These are phyloP conservation scores for Hydroisotoma schaefferi DNA, from an alignment of 2,888 invertebrate species.

Conservation along the genomic window DNA sequence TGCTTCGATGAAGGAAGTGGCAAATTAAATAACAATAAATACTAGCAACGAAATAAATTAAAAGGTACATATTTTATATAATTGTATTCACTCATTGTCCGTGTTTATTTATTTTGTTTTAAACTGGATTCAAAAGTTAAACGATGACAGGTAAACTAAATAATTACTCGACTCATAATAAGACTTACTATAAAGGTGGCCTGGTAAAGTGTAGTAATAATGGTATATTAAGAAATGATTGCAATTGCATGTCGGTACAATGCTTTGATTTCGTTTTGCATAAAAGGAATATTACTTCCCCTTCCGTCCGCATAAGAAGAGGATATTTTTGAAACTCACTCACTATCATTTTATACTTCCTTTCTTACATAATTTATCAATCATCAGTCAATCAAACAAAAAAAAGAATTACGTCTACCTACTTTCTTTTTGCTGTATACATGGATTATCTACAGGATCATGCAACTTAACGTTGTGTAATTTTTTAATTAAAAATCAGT, in stretches of 20 bases:
- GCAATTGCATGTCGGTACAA: constrained; percentile 2
- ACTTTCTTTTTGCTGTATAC: constrained; percentile 2
- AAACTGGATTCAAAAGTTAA: not conserved
- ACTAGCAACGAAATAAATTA: too few relatives aligned
- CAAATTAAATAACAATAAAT: too few relatives aligned
- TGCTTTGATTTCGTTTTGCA: constrained; percentile 1
- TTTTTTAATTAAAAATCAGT: constrained; percentile 27
- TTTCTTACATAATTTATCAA: constrained; percentile 9
- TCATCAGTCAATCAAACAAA: constrained; percentile 11
- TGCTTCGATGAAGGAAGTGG: too few relatives aligned
- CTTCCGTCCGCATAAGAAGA: not conserved
- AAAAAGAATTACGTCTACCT: not conserved
- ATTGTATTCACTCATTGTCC: constrained; percentile 10
- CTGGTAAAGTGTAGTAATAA: constrained; percentile 1
- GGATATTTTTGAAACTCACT: not conserved
- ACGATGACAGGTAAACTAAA: constrained; percentile 2
- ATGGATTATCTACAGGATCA: constrained; percentile 9
- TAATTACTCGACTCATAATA: constrained; percentile 3
- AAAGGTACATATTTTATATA: too few relatives aligned
- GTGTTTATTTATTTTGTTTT: constrained; percentile 10
- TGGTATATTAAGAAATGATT: constrained; percentile 5
- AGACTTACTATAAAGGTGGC: constrained; percentile 8
- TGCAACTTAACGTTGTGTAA: constrained; percentile 26
- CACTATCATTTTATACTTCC: constrained; percentile 4
- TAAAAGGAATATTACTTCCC: constrained; percentile 1